phyloP scores from a whole-genome alignment of 2,113 vertebrate species.

The Pholis gunnellus region DNA sequence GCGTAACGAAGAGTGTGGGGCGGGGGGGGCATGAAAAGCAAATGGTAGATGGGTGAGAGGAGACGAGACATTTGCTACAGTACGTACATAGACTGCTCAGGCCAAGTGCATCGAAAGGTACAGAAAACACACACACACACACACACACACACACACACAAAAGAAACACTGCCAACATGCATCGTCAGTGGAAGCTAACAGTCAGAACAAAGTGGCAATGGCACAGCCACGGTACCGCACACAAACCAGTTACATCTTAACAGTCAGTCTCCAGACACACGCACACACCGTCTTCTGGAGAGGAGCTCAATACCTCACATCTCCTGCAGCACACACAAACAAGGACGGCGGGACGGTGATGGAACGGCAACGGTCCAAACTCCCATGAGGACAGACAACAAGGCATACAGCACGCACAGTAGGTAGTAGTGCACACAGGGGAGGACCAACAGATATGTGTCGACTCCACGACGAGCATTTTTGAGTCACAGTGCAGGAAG shows the following conservation, averaged over 20 bases:
- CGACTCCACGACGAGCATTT: conserved; percentile 62
- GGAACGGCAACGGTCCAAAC: conserved; percentile 66
- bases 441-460: conserved; percentile 55
- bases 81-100: conserved; percentile 73
- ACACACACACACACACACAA: conserved; percentile 28
- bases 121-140: conserved; percentile 47
- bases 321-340: conserved; percentile 66
- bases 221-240: conserved; percentile 66
- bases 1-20: not conserved
- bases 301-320: conserved; percentile 48
- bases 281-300: conserved; percentile 25
- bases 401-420: conserved; percentile 69
- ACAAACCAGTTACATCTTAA: conserved; percentile 50
- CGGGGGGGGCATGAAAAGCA: conserved; percentile 44
- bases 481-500: conserved; percentile 75
- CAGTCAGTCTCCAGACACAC: conserved; percentile 64
- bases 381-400: conserved; percentile 73
- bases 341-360: conserved; percentile 69
- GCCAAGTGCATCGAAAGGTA: conserved; percentile 73
- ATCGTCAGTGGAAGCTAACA: conserved; percentile 76
- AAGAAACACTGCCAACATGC: conserved; percentile 77
- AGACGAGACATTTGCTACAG: conserved; percentile 70
- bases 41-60: conserved; percentile 64
- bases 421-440: conserved; percentile 64
- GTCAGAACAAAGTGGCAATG: conserved; percentile 69